Evolutionary conservation across 92 coral and sea anemone species (phyloP).

Genomic region (Umimayanthus chanpuru): DNA sequence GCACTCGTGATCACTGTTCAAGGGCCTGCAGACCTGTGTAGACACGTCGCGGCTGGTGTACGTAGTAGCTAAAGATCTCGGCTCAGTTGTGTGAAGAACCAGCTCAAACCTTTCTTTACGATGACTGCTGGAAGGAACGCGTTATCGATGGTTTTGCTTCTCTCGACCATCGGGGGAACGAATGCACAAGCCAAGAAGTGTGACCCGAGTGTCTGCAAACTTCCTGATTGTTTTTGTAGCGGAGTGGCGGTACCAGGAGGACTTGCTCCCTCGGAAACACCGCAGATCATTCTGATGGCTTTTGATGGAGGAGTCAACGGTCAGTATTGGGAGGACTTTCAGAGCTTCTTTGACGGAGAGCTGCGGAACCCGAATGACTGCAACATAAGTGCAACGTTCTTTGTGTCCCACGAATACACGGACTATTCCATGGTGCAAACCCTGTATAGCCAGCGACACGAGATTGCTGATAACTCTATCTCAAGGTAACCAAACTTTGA

Average conservation of each 20-base stretch:
- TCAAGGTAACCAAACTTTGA: slow-evolving; percentile 41
- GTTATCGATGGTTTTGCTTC: neutral
- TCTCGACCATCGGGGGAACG: neutral
- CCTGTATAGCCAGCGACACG: slow-evolving; percentile 70
- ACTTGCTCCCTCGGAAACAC: slow-evolving; percentile 47
- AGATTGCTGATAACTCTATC: slow-evolving; percentile 66
- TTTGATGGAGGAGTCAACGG: slow-evolving; percentile 63
- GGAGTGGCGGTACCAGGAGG: slow-evolving; percentile 65
- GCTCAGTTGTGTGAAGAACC: neutral
- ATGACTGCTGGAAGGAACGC: neutral
- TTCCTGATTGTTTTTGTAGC: slow-evolving; percentile 74
- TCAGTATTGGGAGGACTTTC: slow-evolving; percentile 46
- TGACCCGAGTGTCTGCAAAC: slow-evolving; percentile 55
- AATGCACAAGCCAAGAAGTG: slow-evolving; percentile 35
- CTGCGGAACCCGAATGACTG: slow-evolving; percentile 71
- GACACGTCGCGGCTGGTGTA: neutral
- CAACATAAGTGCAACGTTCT: slow-evolving; percentile 71
- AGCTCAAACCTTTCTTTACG: neutral
- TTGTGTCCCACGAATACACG: slow-evolving; percentile 73
- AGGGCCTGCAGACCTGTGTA: neutral
- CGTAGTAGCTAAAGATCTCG: neutral
- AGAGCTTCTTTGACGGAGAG: slow-evolving; percentile 59
- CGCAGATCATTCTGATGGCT: slow-evolving; percentile 67
- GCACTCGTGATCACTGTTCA: neutral
- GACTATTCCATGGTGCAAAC: slow-evolving; percentile 61